A percentile compares a stretch with the other conserved stretches of the same genome.
Conservation (phyloP, 2,113 vertebrate species). For the cattle (Bos taurus) region ARS-UCD2.0 NC_037349.1:50505501-50506000, state of each 20-base stretch:
- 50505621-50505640: not conserved
- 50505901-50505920: not conserved
- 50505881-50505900: not conserved
- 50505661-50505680: not conserved
- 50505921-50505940: not conserved
- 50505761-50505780: not conserved
- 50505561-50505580: not conserved
- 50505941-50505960: not conserved
- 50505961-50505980: not conserved
- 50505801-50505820: not conserved
- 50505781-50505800: not conserved
- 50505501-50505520: not conserved
- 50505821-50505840: not conserved
- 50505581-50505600: not conserved
- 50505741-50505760: not conserved
- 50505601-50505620: not conserved
- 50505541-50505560: not conserved
- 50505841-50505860: not conserved
- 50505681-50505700: not conserved
- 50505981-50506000: not conserved
- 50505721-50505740: constrained; percentile 35
- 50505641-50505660: constrained; percentile 27
- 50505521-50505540: not conserved
- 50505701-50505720: constrained; percentile 20
- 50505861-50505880: not conserved